Percentiles rank a stretch among this genome's conserved stretches.
These are phyloP conservation scores for Gambusia yucatana DNA, from an alignment of 2,797 vertebrate genomes.

Conservation along the genomic window DNA sequence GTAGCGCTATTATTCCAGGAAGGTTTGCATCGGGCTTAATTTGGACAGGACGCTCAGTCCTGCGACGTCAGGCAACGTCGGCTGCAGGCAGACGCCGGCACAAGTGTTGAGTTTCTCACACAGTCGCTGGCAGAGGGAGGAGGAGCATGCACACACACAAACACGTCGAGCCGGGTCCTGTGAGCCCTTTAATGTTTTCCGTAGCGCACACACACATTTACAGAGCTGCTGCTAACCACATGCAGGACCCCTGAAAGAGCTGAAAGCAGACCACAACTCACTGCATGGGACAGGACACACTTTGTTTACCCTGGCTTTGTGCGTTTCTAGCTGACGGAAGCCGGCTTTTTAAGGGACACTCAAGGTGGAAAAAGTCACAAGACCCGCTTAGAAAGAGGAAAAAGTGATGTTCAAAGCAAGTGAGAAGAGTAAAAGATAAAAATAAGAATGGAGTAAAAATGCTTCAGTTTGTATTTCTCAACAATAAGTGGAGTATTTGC, in stretches of 20 bases:
- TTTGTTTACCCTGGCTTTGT: conserved; percentile 19
- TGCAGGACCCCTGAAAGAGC: conserved; percentile 35
- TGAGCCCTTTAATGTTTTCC: conserved; percentile 20
- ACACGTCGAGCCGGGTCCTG: conserved; percentile 6
- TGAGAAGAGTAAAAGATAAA: background rate
- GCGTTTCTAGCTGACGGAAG: conserved; percentile 23
- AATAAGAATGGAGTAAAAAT: background rate
- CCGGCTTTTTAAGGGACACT: conserved; percentile 26
- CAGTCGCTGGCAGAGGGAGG: conserved; percentile 39
- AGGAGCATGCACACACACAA: conserved; percentile 3
- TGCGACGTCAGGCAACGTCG: conserved; percentile 36
- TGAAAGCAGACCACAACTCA: conserved; percentile 45
- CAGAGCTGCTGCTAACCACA: conserved; percentile 40
- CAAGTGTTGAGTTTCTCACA: conserved; percentile 77
- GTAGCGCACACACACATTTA: conserved; percentile 24
- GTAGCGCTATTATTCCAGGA: conserved; percentile 58
- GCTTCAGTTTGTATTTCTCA: conserved; percentile 31
- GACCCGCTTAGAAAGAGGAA: conserved; percentile 21
- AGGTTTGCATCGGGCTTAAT: conserved; percentile 68
- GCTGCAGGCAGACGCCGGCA: conserved; percentile 61
- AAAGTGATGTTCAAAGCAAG: background rate
- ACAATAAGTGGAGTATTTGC: background rate
- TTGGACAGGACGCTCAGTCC: conserved; percentile 39
- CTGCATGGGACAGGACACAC: conserved; percentile 20
- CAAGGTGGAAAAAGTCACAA: conserved; percentile 50